Evolutionary conservation across 2,888 invertebrate genomes (phyloP), one percentile per base, ranked within the genome.

Genomic region (Rhagophthalmus giganteus): DNA sequence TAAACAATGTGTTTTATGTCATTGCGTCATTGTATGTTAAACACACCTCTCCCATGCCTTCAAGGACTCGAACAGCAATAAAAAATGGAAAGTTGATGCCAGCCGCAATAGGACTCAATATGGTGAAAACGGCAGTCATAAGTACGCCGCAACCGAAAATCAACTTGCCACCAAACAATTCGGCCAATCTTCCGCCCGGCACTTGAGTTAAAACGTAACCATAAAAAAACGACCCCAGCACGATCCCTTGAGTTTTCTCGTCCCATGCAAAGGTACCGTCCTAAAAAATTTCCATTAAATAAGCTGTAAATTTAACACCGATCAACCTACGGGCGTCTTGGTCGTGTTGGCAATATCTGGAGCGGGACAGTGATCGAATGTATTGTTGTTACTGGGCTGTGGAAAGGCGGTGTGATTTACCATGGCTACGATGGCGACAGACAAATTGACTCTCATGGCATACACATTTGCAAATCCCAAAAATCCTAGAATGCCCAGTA

Each of bases 371-470:
- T 82, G 79, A 71, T 88, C 86, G 47, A 78, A 71, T 2, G 80
- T 78, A 14, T 81, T 79, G 72, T 73, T 80, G 35, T 78, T 73
- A 12, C 78, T 74, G 13, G 77, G 69, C 54, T 74, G 69, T 0
- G 84, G 81, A 45, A 80, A 76, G 1, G 82, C 81, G 1, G 88
- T 86, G 41, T 83, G 80, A 71, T 90, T 90, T 27, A 91, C 89
- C 96, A 96, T 97, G 16, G 94, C 93, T 16, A 96, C 94, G 67
- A 96, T 92, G 25, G 95, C 94, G 12, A 96, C 91, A 1, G 94
- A 94, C 20, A 96, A 79, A 73, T 93, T 93, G 0, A 93, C 92
- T 50, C 93, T 79, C 88, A 93, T 90, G 0, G 92, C 90, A 74
- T 94, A 94, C 2, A 92, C 90, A 69, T 90, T 86, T 50, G 90